phyloP scores from a whole-genome alignment of 2,888 invertebrate species.

The Tenthredo notha region DNA sequence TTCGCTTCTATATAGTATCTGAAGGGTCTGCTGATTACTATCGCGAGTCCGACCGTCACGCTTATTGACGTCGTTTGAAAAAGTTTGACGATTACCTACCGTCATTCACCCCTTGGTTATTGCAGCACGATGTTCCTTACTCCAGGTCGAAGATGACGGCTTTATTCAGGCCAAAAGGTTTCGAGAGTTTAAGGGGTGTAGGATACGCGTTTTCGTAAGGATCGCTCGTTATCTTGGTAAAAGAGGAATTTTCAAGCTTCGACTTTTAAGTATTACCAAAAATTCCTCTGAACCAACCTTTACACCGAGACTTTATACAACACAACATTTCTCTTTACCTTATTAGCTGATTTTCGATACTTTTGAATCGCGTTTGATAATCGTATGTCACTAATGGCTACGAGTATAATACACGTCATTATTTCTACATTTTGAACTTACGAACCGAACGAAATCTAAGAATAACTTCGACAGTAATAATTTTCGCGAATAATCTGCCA shows the following conservation, averaged over 20 bases:
- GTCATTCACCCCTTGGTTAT: constrained; percentile 42
- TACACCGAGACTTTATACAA: not conserved
- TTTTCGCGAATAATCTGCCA: not conserved
- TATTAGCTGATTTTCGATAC: not conserved
- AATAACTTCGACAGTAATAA: not conserved
- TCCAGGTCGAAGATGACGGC: constrained; percentile 11
- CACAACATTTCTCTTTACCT: not conserved
- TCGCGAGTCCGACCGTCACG: constrained; percentile 29
- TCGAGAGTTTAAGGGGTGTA: constrained; percentile 1
- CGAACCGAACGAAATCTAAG: not conserved
- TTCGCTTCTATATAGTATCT: constrained; percentile 10
- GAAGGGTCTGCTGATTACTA: constrained; percentile 11
- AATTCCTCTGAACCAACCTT: not conserved
- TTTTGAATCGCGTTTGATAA: constrained; percentile 21
- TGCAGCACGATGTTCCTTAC: constrained; percentile 42
- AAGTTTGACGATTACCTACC: constrained; percentile 24
- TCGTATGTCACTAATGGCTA: not conserved
- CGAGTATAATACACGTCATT: not conserved
- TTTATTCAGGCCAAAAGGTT: constrained; percentile 43
- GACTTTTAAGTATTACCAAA: not conserved
- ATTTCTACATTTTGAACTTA: not conserved
- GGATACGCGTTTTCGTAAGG: constrained; percentile 5
- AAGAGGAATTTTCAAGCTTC: constrained; percentile 16
- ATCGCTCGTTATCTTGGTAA: constrained; percentile 22
- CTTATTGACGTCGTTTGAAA: constrained; percentile 38